Evolutionary conservation across 2,113 vertebrate species (phyloP).

Genomic region (Lophius piscatorius): DNA sequence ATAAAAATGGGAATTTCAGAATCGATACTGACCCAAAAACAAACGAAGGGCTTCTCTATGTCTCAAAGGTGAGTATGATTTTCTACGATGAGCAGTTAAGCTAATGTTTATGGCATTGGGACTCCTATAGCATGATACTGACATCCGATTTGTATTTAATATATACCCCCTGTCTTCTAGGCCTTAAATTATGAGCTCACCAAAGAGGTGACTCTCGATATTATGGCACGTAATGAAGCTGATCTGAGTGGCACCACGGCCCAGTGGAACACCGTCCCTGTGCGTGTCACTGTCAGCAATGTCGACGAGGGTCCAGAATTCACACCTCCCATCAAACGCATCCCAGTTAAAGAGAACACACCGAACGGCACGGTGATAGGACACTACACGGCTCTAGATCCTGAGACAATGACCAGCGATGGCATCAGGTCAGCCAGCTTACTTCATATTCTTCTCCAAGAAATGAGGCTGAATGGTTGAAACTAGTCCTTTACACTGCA

Average conservation of each 20-base stretch:
- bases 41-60: constrained; percentile 86
- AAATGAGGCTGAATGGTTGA: neutral
- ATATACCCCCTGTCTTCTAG: constrained; percentile 59
- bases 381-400: constrained; percentile 82
- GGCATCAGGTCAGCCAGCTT: constrained; percentile 81
- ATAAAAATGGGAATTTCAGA: constrained; percentile 85
- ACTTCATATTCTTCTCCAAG: neutral
- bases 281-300: constrained; percentile 78
- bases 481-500: neutral
- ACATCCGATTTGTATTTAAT: neutral
- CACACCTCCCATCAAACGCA: constrained; percentile 63
- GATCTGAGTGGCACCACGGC: constrained; percentile 70
- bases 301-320: constrained; percentile 89
- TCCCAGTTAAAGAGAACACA: constrained; percentile 82
- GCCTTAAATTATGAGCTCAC: constrained; percentile 83
- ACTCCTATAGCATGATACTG: too few species aligned
- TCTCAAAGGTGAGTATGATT: constrained; percentile 82
- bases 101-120: too few species aligned
- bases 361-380: constrained; percentile 76
- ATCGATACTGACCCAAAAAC: constrained; percentile 85
- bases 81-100: neutral
- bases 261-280: constrained; percentile 75
- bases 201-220: constrained; percentile 73
- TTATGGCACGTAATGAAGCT: constrained; percentile 83
- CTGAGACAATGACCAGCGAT: constrained; percentile 81